These are phyloP conservation scores for Crotalus viridis DNA, from an alignment of 2,113 vertebrate species.

Conservation along the genomic window DNA sequence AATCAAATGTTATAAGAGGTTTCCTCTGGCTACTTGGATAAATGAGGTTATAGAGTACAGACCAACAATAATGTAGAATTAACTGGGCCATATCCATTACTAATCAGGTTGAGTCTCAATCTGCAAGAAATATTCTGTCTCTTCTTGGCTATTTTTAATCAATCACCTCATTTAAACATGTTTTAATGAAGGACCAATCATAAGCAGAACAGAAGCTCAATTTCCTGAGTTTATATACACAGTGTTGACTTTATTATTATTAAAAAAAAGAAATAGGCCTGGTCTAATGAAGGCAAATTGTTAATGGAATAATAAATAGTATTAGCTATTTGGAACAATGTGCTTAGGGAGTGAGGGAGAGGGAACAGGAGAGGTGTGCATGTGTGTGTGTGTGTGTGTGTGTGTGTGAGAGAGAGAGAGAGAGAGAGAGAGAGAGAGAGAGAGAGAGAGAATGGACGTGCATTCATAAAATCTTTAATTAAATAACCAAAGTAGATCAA, in stretches of 20 bases:
- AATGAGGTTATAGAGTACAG: constrained; percentile 8
- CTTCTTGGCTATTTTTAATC: constrained; percentile 2
- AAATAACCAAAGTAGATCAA: constrained; percentile 10
- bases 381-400: no score
- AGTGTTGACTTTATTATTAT: not conserved
- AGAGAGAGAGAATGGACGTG: not conserved
- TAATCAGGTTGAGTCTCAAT: not conserved
- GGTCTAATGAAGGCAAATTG: constrained; percentile 43
- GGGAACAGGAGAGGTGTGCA: no score
- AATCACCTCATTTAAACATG: not conserved
- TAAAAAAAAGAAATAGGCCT: constrained; percentile 1
- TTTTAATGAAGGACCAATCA: not conserved
- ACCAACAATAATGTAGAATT: not conserved
- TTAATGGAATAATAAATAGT: constrained; percentile 39
- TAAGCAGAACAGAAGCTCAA: not conserved
- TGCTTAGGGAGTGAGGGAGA: fast-evolving
- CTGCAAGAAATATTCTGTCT: not conserved
- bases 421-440: no score
- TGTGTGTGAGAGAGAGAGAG: not conserved
- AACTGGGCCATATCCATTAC: not conserved
- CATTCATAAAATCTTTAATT: constrained; percentile 45
- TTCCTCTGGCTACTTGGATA: not conserved
- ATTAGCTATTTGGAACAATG: constrained; percentile 43
- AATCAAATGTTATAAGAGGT: constrained; percentile 14
- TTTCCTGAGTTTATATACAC: not conserved